These are phyloP conservation scores for mouse (Mus musculus) DNA, from an alignment of 2,113 vertebrate genomes.

Conservation along the genomic window GRCm39 chr4:108412501-108413000, in stretches of 20 bases:
- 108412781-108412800: constrained; percentile 93
- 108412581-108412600: constrained; percentile 96
- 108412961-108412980: constrained; percentile 96
- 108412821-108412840: constrained; percentile 95
- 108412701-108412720: constrained; percentile 89
- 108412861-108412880: constrained; percentile 89
- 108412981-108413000: constrained; percentile 93
- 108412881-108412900: constrained; percentile 96
- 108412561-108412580: constrained; percentile 88
- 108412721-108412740: constrained; percentile 93
- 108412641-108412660: constrained; percentile 89
- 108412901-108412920: constrained; percentile 99
- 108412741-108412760: constrained; percentile 94
- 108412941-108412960: constrained; percentile 90
- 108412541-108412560: constrained; percentile 61
- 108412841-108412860: constrained; percentile 92
- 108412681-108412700: constrained; percentile 89
- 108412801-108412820: constrained; percentile 89
- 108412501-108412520: constrained; percentile 48
- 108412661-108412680: constrained; percentile 91
- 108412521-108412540: constrained; percentile 63
- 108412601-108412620: constrained; percentile 91
- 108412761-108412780: constrained; percentile 93
- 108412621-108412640: constrained; percentile 90
- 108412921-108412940: constrained; percentile 92